Evolutionary conservation across 2,797 vertebrate genomes (phyloP), one percentile per base, ranked within the genome.

Genomic region (Tokudaia tokunoshimensis): DNA sequence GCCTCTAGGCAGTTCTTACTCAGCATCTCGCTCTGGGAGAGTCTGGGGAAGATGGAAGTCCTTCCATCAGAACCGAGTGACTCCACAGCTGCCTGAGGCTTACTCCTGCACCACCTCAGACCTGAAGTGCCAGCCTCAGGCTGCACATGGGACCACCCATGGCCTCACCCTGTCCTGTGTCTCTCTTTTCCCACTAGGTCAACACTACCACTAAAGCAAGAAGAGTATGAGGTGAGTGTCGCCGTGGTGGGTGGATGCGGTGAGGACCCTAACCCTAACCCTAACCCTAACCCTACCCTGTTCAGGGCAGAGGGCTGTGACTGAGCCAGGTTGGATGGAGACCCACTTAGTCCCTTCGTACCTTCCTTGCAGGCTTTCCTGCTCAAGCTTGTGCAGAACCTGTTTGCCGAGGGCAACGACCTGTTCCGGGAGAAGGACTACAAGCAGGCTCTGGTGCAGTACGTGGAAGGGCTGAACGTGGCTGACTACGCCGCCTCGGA

Each of bases 381-480:
- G 98, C 99, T 99, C 97, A 99, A 99, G 98, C 98, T 99, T 97
- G 99, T 99, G 92, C 99, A 99, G 98, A 99, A 99, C 98, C 98
- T 99, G 97, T 99, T 99, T 97, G 99, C 99, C 26, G 99, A 99
- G 97, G 99, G 99, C 94, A 99, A 99, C 97, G 98, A 99, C 29
- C 99, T 99, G 92, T 99, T 99, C 97, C 99, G 99, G 82, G 99
- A 99, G 90, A 99, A 99, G 81, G 99, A 99, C 95, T 99, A 99
- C 97, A 99, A 99, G 94, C 99, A 99, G 96, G 99, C 99, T 0
- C 98, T 99, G 76, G 99, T 99, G 55, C 99, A 99, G 98, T 99
- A 99, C 10, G 99, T 99, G 9, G 99, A 99, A 98, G 99, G 99
- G 22, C 98, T 99, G 98, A 99, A 99, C 0, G 99, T 99, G 76